A percentile compares a stretch with the other conserved stretches of the same genome.
phyloP scores from a whole-genome alignment of 2,888 invertebrate genomes.

The Homarus gammarus region DNA sequence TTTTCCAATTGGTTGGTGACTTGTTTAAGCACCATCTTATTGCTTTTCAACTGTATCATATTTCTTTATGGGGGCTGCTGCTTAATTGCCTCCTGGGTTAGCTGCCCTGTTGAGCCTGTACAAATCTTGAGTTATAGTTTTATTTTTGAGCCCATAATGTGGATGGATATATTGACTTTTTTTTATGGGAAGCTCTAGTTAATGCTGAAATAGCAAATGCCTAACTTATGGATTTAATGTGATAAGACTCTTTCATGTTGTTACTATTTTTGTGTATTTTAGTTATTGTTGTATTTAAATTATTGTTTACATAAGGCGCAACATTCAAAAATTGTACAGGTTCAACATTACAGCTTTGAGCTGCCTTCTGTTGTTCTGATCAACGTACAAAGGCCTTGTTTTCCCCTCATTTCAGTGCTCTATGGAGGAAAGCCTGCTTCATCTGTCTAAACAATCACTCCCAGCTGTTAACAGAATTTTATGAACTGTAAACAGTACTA shows the following conservation, averaged over 20 bases:
- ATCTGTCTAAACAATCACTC: constrained; percentile 32
- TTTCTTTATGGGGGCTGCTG: constrained; percentile 46
- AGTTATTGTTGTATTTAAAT: neutral
- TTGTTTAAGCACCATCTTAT: constrained; percentile 32
- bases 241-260: constrained; percentile 1
- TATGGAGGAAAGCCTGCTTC: constrained; percentile 42
- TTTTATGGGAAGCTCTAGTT: constrained; percentile 5
- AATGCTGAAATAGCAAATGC: neutral
- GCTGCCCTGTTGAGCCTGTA: constrained; percentile 47
- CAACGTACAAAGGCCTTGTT: constrained; percentile 59
- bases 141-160: neutral
- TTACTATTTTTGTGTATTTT: neutral
- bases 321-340: constrained; percentile 36
- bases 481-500: constrained; percentile 47
- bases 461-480: constrained; percentile 30
- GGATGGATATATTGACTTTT: neutral
- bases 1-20: constrained; percentile 26
- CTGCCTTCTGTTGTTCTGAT: constrained; percentile 45
- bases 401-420: constrained; percentile 26
- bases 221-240: neutral
- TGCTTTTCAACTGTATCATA: constrained; percentile 32
- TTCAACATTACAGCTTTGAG: constrained; percentile 44
- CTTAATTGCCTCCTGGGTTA: constrained; percentile 44
- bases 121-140: constrained; percentile 28
- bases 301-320: constrained; percentile 18